phyloP scores from a whole-genome alignment of 1,140 invertebrate species.

The Liolophura sinensis region DNA sequence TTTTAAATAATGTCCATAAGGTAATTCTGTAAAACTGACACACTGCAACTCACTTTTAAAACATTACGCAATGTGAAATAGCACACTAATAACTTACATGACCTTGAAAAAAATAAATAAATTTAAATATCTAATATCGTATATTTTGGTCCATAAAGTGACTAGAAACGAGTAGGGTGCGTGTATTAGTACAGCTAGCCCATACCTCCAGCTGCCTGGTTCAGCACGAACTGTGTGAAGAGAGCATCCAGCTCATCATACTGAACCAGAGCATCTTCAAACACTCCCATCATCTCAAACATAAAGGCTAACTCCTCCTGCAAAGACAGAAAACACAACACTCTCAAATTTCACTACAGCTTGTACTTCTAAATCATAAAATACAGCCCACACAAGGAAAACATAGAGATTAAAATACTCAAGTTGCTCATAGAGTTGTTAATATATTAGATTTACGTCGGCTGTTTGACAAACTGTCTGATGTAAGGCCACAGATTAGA shows the following conservation, averaged over 20 bases:
- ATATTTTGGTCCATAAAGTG: neutral
- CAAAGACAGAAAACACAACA: conserved; percentile 42
- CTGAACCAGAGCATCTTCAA: conserved; percentile 93
- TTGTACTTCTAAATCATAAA: no score
- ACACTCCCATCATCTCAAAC: conserved; percentile 88
- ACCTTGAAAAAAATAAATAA: neutral
- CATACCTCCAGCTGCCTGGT: conserved; percentile 80
- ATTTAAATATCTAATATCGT: neutral
- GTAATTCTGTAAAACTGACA: no score
- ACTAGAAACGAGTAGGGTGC: neutral
- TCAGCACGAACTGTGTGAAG: conserved; percentile 94
- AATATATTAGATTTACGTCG: no score
- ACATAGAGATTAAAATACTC: no score
- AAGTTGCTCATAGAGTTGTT: no score
- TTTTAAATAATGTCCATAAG: no score
- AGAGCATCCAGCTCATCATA: conserved; percentile 97
- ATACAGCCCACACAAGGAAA: no score
- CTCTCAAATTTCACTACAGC: neutral
- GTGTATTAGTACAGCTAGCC: neutral
- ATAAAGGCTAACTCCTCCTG: conserved; percentile 95
- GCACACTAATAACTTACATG: neutral
- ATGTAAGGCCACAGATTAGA: no score
- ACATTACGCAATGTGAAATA: neutral
- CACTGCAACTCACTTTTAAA: no score
- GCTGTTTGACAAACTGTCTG: no score